Evolutionary conservation across 2,113 vertebrate genomes (phyloP).

Genomic region (Sebastes schlegelii): DNA sequence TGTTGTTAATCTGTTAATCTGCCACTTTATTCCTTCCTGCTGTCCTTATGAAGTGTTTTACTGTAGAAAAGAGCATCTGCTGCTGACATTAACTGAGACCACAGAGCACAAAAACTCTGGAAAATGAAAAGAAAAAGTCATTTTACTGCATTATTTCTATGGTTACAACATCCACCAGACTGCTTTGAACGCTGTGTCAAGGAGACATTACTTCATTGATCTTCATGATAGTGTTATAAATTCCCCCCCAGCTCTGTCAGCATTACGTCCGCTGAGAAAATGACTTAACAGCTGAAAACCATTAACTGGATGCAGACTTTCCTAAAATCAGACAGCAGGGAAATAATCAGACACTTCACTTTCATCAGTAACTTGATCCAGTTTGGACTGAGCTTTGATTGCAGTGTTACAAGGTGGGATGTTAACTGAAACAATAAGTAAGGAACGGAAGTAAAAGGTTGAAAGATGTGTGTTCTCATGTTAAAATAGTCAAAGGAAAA

Average conservation of each 20-base stretch:
- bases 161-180: neutral
- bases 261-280: constrained; percentile 10
- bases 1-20: constrained; percentile 2
- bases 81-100: neutral
- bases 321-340: neutral
- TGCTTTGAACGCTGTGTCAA: neutral
- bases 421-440: neutral
- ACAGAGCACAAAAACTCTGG: no score
- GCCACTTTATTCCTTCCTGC: neutral
- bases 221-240: neutral
- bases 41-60: neutral
- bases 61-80: neutral
- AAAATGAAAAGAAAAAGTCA: neutral
- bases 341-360: constrained; percentile 6
- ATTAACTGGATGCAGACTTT: neutral
- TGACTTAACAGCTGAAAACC: neutral
- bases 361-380: neutral
- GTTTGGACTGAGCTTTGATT: neutral
- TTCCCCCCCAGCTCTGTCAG: neutral
- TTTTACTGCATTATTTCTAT: neutral
- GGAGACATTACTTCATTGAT: constrained; percentile 46
- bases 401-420: neutral
- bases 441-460: neutral
- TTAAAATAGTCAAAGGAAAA: neutral
- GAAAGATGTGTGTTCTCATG: neutral